These are phyloP conservation scores for Apamea epomidion DNA, from an alignment of 2,888 invertebrate species.

Conservation along the genomic window DNA sequence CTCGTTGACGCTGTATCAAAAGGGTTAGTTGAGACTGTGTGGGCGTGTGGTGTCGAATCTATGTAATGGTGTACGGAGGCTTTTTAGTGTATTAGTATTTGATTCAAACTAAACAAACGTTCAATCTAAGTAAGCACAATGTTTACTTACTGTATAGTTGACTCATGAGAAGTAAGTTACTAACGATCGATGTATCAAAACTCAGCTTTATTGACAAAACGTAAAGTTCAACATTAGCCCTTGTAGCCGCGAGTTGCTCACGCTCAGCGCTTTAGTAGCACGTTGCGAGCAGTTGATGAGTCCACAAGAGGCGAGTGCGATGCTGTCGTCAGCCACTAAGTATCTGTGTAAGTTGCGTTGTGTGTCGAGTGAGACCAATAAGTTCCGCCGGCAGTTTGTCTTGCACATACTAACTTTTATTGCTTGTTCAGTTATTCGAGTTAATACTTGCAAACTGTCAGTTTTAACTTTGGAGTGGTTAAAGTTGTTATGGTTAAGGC, in stretches of 20 bases:
- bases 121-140: not conserved
- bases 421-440: not conserved
- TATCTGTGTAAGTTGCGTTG: not conserved
- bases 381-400: slow-evolving; percentile 16
- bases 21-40: not conserved
- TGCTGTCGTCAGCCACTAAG: not conserved
- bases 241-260: not conserved
- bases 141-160: not conserved
- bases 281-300: not conserved
- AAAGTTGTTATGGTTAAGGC: not conserved
- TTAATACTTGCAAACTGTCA: not conserved
- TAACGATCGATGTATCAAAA: not conserved
- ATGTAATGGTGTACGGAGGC: too few relatives aligned
- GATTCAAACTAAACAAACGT: not conserved
- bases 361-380: slow-evolving; percentile 7
- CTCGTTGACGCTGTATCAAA: not conserved
- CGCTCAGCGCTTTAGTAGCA: slow-evolving; percentile 5
- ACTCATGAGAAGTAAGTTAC: not conserved
- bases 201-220: not conserved
- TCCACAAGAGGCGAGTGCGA: not conserved
- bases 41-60: not conserved
- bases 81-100: not conserved
- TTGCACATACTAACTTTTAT: not conserved
- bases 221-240: not conserved
- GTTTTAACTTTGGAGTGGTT: not conserved